These are phyloP conservation scores for Chaenogobius annularis DNA, from an alignment of 2,113 vertebrate genomes.

Conservation along the genomic window DNA sequence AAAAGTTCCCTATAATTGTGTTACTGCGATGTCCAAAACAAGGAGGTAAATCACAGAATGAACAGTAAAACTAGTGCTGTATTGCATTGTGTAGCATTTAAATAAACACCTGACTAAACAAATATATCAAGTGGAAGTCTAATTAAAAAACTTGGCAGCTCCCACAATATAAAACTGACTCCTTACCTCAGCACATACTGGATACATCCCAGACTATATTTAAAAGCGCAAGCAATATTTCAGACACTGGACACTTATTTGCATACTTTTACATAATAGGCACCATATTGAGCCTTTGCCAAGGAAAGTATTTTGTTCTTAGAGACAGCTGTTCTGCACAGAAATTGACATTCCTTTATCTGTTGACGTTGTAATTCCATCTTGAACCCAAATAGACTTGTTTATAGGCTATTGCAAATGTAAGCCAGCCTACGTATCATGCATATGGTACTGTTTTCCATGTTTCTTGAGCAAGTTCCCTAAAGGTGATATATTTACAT, in stretches of 20 bases:
- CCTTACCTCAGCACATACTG: neutral
- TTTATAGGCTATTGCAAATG: neutral
- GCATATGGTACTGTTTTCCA: neutral
- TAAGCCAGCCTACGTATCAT: neutral
- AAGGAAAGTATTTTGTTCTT: neutral
- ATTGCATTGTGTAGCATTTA: neutral
- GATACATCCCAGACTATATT: neutral
- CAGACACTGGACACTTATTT: neutral
- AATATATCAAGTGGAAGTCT: constrained; percentile 1
- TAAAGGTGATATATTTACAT: neutral
- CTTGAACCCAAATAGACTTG: neutral
- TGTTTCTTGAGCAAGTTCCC: neutral
- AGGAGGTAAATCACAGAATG: neutral
- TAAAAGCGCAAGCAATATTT: neutral
- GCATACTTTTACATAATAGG: neutral
- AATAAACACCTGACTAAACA: constrained; percentile 5
- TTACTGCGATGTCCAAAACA: neutral
- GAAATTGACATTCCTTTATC: neutral
- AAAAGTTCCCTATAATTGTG: neutral
- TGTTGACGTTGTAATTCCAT: too few species aligned
- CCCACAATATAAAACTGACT: neutral
- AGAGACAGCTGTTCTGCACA: neutral
- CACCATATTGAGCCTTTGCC: neutral
- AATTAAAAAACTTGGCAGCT: constrained; percentile 12
- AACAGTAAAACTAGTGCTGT: neutral